phyloP scores from a whole-genome alignment of 2,113 vertebrate species.

The Cacatua alba region DNA sequence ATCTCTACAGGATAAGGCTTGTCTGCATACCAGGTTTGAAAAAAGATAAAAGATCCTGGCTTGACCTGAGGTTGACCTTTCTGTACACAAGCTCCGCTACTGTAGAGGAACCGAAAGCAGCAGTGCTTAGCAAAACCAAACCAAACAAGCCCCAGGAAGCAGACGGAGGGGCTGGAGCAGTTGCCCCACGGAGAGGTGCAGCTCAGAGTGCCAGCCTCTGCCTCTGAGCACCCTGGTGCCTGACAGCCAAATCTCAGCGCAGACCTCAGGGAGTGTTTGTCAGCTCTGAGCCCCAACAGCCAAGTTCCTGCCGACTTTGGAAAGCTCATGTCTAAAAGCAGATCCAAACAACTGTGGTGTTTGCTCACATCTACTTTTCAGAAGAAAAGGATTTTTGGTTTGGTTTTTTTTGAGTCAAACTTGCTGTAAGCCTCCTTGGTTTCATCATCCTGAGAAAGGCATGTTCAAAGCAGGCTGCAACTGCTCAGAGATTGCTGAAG shows the following conservation, averaged over 20 bases:
- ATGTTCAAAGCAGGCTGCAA: slow-evolving; percentile 36
- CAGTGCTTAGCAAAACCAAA: slow-evolving; percentile 63
- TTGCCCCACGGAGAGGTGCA: background rate
- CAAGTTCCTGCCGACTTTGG: rapidly evolving
- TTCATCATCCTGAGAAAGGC: slow-evolving; percentile 33
- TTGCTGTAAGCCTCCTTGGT: background rate
- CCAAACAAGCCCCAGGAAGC: slow-evolving; percentile 46
- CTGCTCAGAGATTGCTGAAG: slow-evolving; percentile 12
- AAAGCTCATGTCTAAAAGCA: background rate
- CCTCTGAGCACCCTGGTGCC: background rate
- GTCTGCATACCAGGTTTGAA: slow-evolving; percentile 33
- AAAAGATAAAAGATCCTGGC: slow-evolving; percentile 33
- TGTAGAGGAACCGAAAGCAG: slow-evolving; percentile 67
- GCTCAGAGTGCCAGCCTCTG: background rate
- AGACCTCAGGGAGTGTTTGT: rapidly evolving
- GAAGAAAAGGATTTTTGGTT: background rate
- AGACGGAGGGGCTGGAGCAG: background rate
- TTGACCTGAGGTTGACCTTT: slow-evolving; percentile 67
- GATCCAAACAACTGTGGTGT: background rate
- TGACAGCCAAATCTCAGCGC: rapidly evolving
- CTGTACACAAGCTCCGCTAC: slow-evolving; percentile 48
- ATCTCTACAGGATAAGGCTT: slow-evolving; percentile 18
- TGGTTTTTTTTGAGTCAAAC: background rate
- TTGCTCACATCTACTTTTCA: background rate
- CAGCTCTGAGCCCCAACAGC: rapidly evolving